Evolutionary conservation across 2,113 vertebrate genomes (phyloP), one percentile per base, ranked within the genome.

Genomic region (Pseudolaguvia tuberculata): DNA sequence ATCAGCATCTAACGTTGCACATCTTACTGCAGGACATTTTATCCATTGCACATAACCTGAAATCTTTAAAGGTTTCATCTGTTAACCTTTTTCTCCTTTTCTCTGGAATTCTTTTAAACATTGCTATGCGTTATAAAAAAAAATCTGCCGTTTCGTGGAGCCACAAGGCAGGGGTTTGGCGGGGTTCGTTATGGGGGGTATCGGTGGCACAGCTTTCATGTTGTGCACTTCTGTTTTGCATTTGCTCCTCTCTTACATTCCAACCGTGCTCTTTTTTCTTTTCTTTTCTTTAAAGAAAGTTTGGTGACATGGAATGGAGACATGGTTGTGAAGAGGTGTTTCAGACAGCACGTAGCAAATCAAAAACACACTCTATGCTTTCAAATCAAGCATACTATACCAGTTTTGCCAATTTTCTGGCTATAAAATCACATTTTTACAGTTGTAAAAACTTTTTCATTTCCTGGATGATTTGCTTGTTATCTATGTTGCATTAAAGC

Each of bases 181-280:
- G 13, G 47, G 7, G 47, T 13, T 17, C 3, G 4, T 62, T n/a
- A 39, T 2, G 39, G 45, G 45, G 45, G 63, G 45, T 12, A 27
- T 29, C 23, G 9, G 45, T 67, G 83, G 80, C 27, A 72, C 63
- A 77, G 25, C 84, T 87, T 88, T 88, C 78, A 84, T 86, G 80
- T 87, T 76, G 68, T 51, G 63, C 80, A 70, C 84, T 82, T 86
- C 78, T 88, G 87, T 87, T 90, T 88, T 84, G 79, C 80, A 86
- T 89, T 89, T 88, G 77, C 79, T 82, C 70, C 62, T 81, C 53
- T 80, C 79, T 75, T 80, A 82, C 85, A 86, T 87, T 88, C 85
- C 83, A 84, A 62, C 18, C n/a, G 71, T 25, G n/a, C 14, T 27
- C 20, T 18, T 39, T 25, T 35, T n/a, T 11, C 23, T 55, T n/a